A percentile compares a stretch with the other conserved stretches of the same genome.
phyloP scores from a whole-genome alignment of 2,113 vertebrate species.

The Zapornia atra region DNA sequence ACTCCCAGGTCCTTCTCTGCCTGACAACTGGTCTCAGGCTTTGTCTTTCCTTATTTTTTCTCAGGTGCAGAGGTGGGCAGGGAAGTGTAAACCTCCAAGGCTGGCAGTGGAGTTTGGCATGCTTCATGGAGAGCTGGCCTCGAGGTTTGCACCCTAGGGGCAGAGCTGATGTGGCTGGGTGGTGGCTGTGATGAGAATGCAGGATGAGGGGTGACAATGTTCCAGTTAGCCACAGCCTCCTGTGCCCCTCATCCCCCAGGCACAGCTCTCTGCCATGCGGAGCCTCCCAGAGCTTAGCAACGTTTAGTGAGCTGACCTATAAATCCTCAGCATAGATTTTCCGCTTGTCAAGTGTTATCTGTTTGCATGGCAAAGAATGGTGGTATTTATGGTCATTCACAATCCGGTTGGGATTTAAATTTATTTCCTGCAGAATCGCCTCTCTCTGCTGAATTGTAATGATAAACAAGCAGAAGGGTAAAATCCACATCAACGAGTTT shows the following conservation, averaged over 20 bases:
- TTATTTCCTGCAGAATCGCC: neutral
- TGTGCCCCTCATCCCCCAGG: neutral
- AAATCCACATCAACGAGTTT: neutral
- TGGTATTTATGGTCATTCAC: constrained; percentile 20
- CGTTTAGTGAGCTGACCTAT: neutral
- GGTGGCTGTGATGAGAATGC: accelerated
- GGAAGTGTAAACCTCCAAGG: neutral
- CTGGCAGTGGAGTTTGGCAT: neutral
- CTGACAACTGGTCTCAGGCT: neutral
- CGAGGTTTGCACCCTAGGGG: accelerated
- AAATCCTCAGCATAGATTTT: neutral
- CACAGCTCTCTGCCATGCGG: accelerated
- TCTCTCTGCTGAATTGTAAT: neutral
- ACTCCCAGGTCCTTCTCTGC: too few species aligned
- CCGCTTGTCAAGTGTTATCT: neutral
- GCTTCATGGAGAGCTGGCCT: neutral
- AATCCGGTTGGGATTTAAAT: neutral
- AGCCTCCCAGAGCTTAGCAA: neutral
- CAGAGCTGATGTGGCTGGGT: neutral
- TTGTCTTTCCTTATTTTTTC: neutral
- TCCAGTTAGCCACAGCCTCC: neutral
- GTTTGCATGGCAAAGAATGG: constrained; percentile 35
- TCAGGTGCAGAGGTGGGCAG: neutral
- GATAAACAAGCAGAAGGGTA: neutral
- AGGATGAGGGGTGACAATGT: neutral